Evolutionary conservation across 2,113 vertebrate species (phyloP).

Genomic region (Pongo abelii): DNA sequence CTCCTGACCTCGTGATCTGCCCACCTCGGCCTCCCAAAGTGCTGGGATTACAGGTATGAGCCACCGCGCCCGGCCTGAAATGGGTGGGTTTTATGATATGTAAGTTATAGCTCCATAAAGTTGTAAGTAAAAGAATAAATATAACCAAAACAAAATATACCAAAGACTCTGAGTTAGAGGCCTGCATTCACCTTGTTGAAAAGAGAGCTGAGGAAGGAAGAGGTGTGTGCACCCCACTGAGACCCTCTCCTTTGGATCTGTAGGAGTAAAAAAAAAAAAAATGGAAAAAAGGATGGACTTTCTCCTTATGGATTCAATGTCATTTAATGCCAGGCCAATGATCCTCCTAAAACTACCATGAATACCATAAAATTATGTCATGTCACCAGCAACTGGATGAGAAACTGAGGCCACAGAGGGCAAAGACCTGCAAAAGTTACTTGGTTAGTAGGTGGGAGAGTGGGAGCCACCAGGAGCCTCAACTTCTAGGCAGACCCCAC

Average conservation of each 20-base stretch:
- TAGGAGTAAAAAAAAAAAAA: background rate
- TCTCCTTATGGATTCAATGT: background rate
- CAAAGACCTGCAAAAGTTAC: rapidly evolving
- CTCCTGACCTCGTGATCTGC: no score
- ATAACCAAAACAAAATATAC: background rate
- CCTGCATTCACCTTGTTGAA: rapidly evolving
- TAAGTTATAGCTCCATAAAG: background rate
- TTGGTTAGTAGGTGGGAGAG: background rate
- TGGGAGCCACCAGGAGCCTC: background rate
- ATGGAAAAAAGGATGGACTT: background rate
- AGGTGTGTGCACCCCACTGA: rapidly evolving
- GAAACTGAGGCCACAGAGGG: background rate
- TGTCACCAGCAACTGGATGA: rapidly evolving
- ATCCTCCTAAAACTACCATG: rapidly evolving
- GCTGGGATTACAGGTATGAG: no score
- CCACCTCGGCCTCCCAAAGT: no score
- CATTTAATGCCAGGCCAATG: background rate
- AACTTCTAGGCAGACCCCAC: rapidly evolving
- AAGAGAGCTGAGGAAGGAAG: rapidly evolving
- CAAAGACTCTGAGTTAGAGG: background rate
- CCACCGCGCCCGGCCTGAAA: background rate
- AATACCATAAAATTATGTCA: background rate
- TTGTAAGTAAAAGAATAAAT: background rate
- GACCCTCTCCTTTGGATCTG: background rate
- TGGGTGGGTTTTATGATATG: background rate